Conservation (phyloP, 2,113 vertebrate genomes). For the Dascyllus trimaculatus region DNA sequence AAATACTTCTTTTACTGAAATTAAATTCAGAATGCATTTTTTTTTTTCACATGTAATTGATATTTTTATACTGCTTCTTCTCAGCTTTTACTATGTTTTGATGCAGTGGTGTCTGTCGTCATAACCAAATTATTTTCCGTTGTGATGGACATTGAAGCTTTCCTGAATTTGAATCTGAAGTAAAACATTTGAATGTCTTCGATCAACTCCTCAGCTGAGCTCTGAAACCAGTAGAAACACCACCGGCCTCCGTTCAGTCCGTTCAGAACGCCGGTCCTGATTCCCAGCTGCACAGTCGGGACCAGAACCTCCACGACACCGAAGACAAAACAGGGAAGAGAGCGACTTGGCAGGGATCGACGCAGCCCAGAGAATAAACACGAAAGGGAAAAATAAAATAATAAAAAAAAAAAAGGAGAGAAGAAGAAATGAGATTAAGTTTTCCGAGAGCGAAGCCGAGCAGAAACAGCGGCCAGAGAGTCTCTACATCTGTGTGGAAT, state of each 20-base stretch:
- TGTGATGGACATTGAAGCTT: not conserved
- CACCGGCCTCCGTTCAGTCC: not conserved
- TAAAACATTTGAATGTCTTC: conserved; percentile 3
- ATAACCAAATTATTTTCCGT: not conserved
- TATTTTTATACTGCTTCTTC: too few species aligned
- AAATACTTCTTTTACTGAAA: too few species aligned
- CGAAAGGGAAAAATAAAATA: conserved; percentile 45
- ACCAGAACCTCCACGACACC: conserved; percentile 57
- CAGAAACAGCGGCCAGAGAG: conserved; percentile 42
- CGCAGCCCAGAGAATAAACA: conserved; percentile 61
- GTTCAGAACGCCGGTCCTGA: conserved; percentile 57
- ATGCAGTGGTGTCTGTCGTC: not conserved
- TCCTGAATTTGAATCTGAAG: conserved; percentile 13
- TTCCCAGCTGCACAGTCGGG: conserved; percentile 71
- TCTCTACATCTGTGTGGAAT: conserved; percentile 68
- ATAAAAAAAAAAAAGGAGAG: conserved; percentile 13
- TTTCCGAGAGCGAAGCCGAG: conserved; percentile 58
- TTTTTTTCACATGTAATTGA: too few species aligned
- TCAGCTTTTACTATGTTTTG: too few species aligned
- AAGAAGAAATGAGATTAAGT: conserved; percentile 53
- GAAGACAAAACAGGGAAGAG: conserved; percentile 8
- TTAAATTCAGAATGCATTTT: too few species aligned
- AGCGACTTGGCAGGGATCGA: conserved; percentile 33
- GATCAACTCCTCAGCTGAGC: not conserved
- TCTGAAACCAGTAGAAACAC: not conserved